phyloP scores from a whole-genome alignment of 2,888 invertebrate genomes.

The Aphodius granarius region DNA sequence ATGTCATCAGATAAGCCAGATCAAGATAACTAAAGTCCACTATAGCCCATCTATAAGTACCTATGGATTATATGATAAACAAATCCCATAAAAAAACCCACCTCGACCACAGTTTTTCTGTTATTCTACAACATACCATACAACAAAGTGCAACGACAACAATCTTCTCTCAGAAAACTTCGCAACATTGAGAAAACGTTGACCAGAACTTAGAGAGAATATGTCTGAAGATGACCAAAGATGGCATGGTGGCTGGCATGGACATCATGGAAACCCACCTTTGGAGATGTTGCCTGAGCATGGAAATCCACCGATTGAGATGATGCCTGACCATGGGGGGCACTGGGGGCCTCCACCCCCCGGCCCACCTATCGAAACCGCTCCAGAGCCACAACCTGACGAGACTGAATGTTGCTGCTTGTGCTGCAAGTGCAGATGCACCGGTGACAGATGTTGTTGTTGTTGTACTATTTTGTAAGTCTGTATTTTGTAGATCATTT shows the following conservation, averaged over 20 bases:
- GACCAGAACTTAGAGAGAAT: background rate
- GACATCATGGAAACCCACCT: background rate
- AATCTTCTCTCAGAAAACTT: too few relatives aligned
- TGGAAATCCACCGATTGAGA: background rate
- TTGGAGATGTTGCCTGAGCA: background rate
- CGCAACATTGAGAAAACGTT: background rate
- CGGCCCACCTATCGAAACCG: background rate
- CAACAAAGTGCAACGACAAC: background rate
- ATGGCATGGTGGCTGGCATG: background rate
- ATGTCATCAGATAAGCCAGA: background rate
- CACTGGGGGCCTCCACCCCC: background rate
- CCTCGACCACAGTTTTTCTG: too few relatives aligned
- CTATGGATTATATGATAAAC: background rate
- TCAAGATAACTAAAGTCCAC: background rate
- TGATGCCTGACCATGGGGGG: background rate
- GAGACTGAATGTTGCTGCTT: background rate
- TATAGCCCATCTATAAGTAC: background rate
- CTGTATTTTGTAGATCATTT: background rate
- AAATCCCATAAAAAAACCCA: background rate
- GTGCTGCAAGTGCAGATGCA: background rate
- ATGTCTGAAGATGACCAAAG: background rate
- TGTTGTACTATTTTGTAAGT: background rate
- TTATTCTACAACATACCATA: background rate
- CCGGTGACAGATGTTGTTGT: background rate
- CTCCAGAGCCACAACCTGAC: background rate